These are phyloP conservation scores for Pangasius krempfi DNA, from an alignment of 2,797 vertebrate genomes.

Conservation along the genomic window DNA sequence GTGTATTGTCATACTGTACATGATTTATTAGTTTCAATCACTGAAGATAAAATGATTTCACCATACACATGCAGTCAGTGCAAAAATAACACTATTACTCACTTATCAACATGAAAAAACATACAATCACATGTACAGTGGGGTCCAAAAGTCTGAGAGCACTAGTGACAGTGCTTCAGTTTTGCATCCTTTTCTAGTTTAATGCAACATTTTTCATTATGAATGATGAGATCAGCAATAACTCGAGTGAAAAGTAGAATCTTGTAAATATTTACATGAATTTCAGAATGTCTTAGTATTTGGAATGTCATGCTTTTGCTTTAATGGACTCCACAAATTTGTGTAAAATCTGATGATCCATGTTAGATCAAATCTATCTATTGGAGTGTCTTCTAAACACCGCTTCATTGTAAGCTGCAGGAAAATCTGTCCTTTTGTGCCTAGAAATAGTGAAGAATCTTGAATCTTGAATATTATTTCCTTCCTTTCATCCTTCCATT, in stretches of 20 bases:
- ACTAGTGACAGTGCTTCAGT: too few relatives aligned
- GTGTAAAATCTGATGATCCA: not conserved
- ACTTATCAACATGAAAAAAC: not conserved
- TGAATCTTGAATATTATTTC: not conserved
- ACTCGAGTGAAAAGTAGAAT: not conserved
- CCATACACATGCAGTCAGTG: not conserved
- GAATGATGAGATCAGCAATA: not conserved
- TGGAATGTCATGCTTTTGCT: not conserved
- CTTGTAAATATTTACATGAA: too few relatives aligned
- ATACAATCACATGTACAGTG: not conserved
- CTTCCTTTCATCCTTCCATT: too few relatives aligned
- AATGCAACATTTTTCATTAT: not conserved
- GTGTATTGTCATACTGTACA: not conserved
- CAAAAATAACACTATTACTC: not conserved
- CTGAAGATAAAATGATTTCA: not conserved
- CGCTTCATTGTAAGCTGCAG: not conserved
- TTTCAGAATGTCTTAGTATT: not conserved
- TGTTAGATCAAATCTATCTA: not conserved
- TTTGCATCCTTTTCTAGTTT: not conserved
- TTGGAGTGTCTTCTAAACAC: not conserved
- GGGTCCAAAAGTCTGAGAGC: not conserved
- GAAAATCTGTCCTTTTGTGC: not conserved
- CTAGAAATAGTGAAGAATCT: not conserved
- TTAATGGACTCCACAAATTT: not conserved
- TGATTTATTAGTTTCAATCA: not conserved